A percentile compares a stretch with the other conserved stretches of the same genome.
phyloP scores from a whole-genome alignment of 2,888 invertebrate genomes.

The Ryuthela nishihirai region DNA sequence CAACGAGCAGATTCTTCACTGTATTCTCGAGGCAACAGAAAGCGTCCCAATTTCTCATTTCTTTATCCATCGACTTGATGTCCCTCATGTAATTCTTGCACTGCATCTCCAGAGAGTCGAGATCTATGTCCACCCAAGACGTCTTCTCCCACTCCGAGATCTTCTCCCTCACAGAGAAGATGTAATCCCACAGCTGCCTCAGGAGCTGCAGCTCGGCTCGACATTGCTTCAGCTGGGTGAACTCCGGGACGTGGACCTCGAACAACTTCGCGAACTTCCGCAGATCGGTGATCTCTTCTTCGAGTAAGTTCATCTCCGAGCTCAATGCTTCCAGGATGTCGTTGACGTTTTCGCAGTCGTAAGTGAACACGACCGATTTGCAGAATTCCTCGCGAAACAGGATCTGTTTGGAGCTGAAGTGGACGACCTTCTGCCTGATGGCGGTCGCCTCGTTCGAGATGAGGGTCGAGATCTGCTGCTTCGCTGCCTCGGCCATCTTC shows the following conservation, averaged over 20 bases:
- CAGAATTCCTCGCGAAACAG: conserved; percentile 86
- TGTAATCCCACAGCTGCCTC: conserved; percentile 95
- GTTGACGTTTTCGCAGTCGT: conserved; percentile 64
- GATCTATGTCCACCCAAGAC: conserved; percentile 93
- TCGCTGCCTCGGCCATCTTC: conserved; percentile 82
- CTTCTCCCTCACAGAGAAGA: conserved; percentile 79
- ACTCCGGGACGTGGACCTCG: conserved; percentile 79
- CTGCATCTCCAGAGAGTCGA: conserved; percentile 97
- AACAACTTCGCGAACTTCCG: conserved; percentile 88
- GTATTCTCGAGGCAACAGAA: conserved; percentile 82
- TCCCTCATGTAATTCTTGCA: conserved; percentile 97
- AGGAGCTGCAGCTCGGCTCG: conserved; percentile 71
- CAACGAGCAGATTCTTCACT: conserved; percentile 94
- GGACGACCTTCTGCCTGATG: conserved; percentile 77
- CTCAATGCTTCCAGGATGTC: conserved; percentile 71
- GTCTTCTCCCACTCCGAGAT: conserved; percentile 97
- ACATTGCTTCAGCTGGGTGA: conserved; percentile 86
- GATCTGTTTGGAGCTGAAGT: conserved; percentile 77
- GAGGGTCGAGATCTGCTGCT: conserved; percentile 90
- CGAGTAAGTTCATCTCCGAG: conserved; percentile 70
- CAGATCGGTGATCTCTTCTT: conserved; percentile 79
- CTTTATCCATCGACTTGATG: conserved; percentile 85
- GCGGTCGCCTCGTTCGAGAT: conserved; percentile 91
- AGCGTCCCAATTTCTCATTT: conserved; percentile 93
- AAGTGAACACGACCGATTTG: conserved; percentile 63